phyloP scores from a whole-genome alignment of 2,113 vertebrate species.

The Zosterops japonicus region DNA sequence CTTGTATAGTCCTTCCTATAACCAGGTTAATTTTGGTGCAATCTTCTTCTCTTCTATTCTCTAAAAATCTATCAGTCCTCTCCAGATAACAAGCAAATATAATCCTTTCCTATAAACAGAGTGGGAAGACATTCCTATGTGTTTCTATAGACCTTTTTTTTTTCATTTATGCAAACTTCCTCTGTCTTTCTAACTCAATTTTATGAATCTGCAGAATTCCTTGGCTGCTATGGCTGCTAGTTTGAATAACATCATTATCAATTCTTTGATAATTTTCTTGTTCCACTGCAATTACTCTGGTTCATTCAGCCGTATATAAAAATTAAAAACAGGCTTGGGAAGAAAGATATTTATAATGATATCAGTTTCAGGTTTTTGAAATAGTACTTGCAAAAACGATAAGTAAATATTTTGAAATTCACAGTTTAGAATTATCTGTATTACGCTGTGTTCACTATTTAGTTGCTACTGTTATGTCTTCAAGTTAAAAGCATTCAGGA shows the following conservation, averaged over 20 bases:
- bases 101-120: not conserved
- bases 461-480: not conserved
- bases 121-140: not conserved
- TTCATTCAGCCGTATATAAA: not conserved
- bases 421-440: not conserved
- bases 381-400: not conserved
- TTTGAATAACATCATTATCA: not conserved
- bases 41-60: not conserved
- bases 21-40: not conserved
- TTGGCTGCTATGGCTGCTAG: not conserved
- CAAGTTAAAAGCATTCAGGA: not conserved
- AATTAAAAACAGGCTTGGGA: not conserved
- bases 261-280: not conserved
- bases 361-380: not conserved
- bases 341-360: not conserved
- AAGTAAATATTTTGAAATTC: not conserved
- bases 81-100: not conserved
- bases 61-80: not conserved
- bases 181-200: not conserved
- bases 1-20: not conserved
- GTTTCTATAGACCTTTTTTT: not conserved
- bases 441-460: rapidly evolving
- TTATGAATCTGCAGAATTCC: not conserved
- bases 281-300: not conserved
- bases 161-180: not conserved